Percentiles rank a stretch among this genome's conserved stretches.
Conservation (phyloP, 2,113 vertebrate genomes). For the Hassar affinis region DNA sequence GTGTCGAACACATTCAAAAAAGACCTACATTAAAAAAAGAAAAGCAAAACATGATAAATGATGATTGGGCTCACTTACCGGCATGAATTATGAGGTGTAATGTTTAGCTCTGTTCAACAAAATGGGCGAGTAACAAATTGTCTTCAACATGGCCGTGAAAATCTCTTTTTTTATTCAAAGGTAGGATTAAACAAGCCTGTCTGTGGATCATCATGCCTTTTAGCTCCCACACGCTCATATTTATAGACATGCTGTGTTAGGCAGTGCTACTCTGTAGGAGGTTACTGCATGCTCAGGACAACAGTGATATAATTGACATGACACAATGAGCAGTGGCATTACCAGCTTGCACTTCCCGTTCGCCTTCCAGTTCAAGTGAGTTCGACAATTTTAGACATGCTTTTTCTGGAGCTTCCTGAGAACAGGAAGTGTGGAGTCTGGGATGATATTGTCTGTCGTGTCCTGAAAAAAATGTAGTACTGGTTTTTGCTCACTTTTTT, state of each 20-base stretch:
- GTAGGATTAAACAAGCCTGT: slow-evolving; percentile 15
- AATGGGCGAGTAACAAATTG: background rate
- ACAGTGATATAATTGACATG: slow-evolving; percentile 6
- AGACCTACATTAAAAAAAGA: background rate
- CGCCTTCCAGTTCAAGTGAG: background rate
- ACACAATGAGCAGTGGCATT: background rate
- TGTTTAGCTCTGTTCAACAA: background rate
- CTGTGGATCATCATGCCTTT: background rate
- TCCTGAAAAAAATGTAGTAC: background rate
- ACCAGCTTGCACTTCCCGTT: background rate
- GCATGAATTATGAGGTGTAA: slow-evolving; percentile 3
- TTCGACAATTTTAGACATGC: background rate
- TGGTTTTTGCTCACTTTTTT: background rate
- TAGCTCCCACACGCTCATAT: slow-evolving; percentile 10
- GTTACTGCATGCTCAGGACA: background rate
- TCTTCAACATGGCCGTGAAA: slow-evolving; percentile 10
- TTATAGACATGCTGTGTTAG: slow-evolving; percentile 9
- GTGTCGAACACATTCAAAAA: background rate
- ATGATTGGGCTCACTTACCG: background rate
- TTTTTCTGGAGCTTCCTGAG: background rate
- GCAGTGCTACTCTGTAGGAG: background rate
- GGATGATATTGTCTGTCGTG: background rate
- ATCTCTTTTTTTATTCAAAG: background rate
- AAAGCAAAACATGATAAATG: background rate
- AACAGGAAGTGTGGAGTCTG: background rate